Conservation (phyloP, 2,797 vertebrate genomes). For the Scyliorhinus canicula region DNA sequence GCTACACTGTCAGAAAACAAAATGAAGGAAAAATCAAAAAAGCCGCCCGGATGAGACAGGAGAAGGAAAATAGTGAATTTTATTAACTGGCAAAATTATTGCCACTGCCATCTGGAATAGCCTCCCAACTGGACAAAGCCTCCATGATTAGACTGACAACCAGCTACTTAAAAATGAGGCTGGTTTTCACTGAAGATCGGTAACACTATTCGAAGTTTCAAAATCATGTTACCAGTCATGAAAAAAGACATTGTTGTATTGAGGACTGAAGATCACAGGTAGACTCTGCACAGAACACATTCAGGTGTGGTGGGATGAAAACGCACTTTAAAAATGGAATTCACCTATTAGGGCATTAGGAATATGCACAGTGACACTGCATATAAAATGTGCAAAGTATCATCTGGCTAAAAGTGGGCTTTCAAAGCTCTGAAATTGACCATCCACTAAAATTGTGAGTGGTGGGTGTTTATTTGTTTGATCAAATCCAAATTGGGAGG, state of each 20-base stretch:
- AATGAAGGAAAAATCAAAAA: constrained; percentile 99
- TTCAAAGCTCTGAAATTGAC: neutral
- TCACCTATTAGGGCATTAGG: neutral
- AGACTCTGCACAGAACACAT: neutral
- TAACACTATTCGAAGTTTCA: neutral
- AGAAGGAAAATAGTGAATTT: constrained; percentile 97
- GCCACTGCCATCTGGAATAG: constrained; percentile 93
- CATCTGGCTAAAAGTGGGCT: no score
- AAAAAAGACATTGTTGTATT: neutral
- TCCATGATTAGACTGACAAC: constrained; percentile 95
- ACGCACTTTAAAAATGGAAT: neutral
- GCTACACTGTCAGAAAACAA: constrained; percentile 45
- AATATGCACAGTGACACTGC: no score
- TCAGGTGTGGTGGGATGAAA: neutral
- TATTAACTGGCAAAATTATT: constrained; percentile 93
- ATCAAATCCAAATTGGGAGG: neutral
- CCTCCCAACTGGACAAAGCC: constrained; percentile 95
- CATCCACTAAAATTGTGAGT: neutral
- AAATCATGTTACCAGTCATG: neutral
- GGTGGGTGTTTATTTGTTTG: neutral
- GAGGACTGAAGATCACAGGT: neutral
- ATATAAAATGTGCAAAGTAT: neutral
- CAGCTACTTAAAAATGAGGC: constrained; percentile 94
- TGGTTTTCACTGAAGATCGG: constrained; percentile 92
- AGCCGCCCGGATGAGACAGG: constrained; percentile 89